Base-by-base conservation (phyloP, 2,888 invertebrate species). In the Lasioglossum malachurum region DNA sequence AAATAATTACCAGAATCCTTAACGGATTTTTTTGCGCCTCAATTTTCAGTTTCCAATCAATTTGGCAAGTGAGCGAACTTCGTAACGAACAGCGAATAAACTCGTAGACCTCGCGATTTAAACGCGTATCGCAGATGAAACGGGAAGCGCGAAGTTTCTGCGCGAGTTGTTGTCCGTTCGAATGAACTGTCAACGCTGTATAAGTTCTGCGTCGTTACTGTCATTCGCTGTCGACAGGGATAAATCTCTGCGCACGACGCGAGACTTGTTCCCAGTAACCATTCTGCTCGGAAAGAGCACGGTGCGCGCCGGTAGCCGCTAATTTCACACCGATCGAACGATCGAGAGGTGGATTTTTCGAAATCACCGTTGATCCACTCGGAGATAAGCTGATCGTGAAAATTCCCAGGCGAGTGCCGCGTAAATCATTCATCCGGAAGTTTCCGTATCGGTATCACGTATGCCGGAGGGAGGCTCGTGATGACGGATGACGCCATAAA, bases 401-500 rank as follows among this genome's bases (percentile, higher is more conserved):
- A 72, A 81, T 83, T 73, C 64, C 31, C 53, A 49, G 23, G 84
- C 49, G 35, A 78, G 41, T 41, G 49, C 41, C 2, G 49, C 35
- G 83, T 78, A 78, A 84, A 83, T 84, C 69, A 78, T 84, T 78
- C 75, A 31, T 75, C 78, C 57, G 60, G 14, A 74, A 27, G 23
- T 75, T 49, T 41, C 12, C 27, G 84, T 71, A 71, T 60, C 71
- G 41, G 49, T 31, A 49, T 49, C 83, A 46, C 74, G 78, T 53
- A 53, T 75, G 27, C n/a, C 60, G 60, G 14, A 14, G 27, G 60
- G 16, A 60, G 60, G 27, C 60, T 35, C 38, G 38, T 38, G 53
- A 53, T 84, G 82, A 84, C 49, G 71, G 27, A 84, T 79, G 78
- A 75, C 53, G 49, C 83, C 49, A 75, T 78, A 83, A 83, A 84